These are phyloP conservation scores for Gymnarchus niloticus DNA, from an alignment of 2,113 vertebrate genomes.

Conservation along the genomic window DNA sequence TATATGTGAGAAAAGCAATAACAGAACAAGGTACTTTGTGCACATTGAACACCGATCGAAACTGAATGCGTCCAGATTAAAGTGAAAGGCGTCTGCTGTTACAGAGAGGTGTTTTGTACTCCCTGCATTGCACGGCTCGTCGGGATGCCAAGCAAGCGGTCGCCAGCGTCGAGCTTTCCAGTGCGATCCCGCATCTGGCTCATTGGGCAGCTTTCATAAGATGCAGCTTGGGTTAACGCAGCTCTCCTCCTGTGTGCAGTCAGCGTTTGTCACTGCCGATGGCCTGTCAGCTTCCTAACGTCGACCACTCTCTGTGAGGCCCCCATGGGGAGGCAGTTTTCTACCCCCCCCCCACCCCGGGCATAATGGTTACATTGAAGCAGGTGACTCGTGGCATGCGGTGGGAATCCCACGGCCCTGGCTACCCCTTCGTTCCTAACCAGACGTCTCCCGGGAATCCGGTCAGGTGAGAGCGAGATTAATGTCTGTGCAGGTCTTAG, in stretches of 20 bases:
- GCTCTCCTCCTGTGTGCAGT: slow-evolving; percentile 47
- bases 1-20: neutral
- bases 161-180: neutral
- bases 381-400: slow-evolving; percentile 53
- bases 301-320: slow-evolving; percentile 47
- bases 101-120: neutral
- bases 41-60: neutral
- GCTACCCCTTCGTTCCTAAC: slow-evolving; percentile 51
- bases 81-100: neutral
- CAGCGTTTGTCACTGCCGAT: slow-evolving; percentile 33
- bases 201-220: slow-evolving; percentile 19
- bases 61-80: neutral
- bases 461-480: slow-evolving; percentile 37
- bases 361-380: slow-evolving; percentile 58
- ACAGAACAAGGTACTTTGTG: neutral
- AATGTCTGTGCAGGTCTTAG: slow-evolving; percentile 55
- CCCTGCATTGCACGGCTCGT: neutral
- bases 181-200: neutral
- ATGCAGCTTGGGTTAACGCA: slow-evolving; percentile 37
- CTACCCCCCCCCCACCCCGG: slow-evolving; percentile 13
- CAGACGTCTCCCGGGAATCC: slow-evolving; percentile 40
- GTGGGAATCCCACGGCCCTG: slow-evolving; percentile 36
- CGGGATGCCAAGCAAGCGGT: neutral
- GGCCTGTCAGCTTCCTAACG: slow-evolving; percentile 54
- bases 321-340: slow-evolving; percentile 40